Evolutionary conservation across 1,140 invertebrate genomes (phyloP).

Genomic region (Nasonia giraulti): DNA sequence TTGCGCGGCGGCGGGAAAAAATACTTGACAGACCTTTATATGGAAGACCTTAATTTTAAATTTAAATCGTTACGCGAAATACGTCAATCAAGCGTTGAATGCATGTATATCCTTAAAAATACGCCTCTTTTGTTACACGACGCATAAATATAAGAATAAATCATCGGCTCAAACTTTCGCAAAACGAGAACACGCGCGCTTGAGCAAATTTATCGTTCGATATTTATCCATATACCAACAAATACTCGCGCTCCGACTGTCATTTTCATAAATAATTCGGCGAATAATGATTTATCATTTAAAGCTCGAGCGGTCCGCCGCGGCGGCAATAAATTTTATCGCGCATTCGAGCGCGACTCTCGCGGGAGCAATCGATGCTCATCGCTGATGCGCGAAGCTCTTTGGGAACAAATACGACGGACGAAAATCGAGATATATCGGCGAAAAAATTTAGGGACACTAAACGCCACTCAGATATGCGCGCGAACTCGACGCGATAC

Average conservation of each 20-base stretch:
- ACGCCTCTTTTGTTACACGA: not conserved
- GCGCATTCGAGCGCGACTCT: too few species aligned
- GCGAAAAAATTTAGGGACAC: slow-evolving; percentile 2
- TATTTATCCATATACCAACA: too few species aligned
- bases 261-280: too few species aligned
- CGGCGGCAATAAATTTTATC: not conserved
- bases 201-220: not conserved
- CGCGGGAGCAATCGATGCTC: not conserved
- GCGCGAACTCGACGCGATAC: not conserved
- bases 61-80: not conserved
- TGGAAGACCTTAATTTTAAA: not conserved
- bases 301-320: not conserved
- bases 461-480: not conserved
- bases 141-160: not conserved
- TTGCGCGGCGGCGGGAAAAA: too few species aligned
- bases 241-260: too few species aligned
- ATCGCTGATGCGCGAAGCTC: not conserved
- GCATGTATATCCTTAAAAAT: not conserved
- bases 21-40: not conserved
- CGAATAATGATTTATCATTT: not conserved
- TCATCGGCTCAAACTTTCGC: not conserved
- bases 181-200: not conserved
- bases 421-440: not conserved
- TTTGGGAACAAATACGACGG: not conserved
- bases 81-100: not conserved